Conservation (phyloP, 2,888 invertebrate genomes). For the Metopia argyrocephala region DNA sequence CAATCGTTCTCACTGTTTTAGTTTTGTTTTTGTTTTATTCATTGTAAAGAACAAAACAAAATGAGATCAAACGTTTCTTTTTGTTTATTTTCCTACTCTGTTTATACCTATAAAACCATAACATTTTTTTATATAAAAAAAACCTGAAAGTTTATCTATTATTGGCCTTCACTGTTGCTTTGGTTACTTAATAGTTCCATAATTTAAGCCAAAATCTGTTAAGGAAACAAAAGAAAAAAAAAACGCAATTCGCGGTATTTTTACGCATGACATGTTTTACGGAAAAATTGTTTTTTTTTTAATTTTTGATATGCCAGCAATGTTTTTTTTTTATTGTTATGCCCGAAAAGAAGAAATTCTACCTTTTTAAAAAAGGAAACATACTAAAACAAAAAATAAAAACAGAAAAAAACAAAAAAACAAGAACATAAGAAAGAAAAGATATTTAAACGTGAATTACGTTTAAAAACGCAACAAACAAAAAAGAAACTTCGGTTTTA, state of each 20-base stretch:
- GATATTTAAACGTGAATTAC: slow-evolving; percentile 50
- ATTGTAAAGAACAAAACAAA: too few relatives aligned
- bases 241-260: slow-evolving; percentile 76
- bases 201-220: background rate
- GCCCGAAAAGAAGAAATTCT: slow-evolving; percentile 46
- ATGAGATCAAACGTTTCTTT: too few relatives aligned
- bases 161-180: slow-evolving; percentile 16
- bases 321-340: slow-evolving; percentile 20
- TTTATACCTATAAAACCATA: too few relatives aligned
- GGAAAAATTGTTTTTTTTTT: slow-evolving; percentile 43
- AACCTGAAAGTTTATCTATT: too few relatives aligned
- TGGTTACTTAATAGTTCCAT: background rate
- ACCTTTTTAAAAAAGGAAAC: slow-evolving; percentile 49
- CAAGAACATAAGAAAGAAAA: slow-evolving; percentile 21
- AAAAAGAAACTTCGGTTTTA: too few relatives aligned
- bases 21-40: too few relatives aligned
- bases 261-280: slow-evolving; percentile 72
- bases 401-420: slow-evolving; percentile 19
- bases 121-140: too few relatives aligned
- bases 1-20: too few relatives aligned
- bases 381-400: background rate
- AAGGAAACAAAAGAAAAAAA: background rate
- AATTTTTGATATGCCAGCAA: slow-evolving; percentile 2
- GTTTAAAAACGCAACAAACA: too few relatives aligned
- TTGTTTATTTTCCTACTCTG: too few relatives aligned